Evolutionary conservation across 2,113 vertebrate species (phyloP), one percentile per base, ranked within the genome.

Genomic region (Galeopterus variegatus): DNA sequence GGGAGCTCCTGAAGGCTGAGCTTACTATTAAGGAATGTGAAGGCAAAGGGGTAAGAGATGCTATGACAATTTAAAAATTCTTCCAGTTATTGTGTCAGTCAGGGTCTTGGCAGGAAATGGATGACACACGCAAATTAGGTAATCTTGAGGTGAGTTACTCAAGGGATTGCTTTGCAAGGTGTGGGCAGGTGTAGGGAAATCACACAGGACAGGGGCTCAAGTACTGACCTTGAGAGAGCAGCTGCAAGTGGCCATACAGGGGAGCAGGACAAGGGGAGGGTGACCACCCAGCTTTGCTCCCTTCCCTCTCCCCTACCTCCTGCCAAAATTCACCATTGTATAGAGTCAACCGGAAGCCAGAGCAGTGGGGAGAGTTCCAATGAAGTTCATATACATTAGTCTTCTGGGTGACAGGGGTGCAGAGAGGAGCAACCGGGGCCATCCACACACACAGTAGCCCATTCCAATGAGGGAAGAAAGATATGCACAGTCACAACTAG

Each of bases 91-190:
- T 14, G 28, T 31, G 73, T 79, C 87, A 36, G 28, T 56, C 26
- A n/a, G 52, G 81, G 36, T 60, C 85, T 90, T 54, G 89, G 86
- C 94, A 89, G 93, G 94, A 93, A 91, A 10, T 28, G 28, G 65
- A 50, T 0, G 3, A 69, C 54, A 60, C 60, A 21, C 15, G 60
- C 92, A 48, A 14, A 76, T 95, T 4, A 80, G 86, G 82, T 87
- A 6, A 76, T n/a, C 73, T n/a, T 1, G 67, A 88, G 65, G 48
- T 0, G 4, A 93, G 64, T 70, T 69, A 76, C 72, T 33, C 45
- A 94, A 72, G 54, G 33, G 79, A 28, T 73, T 28, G 2, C n/a
- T 52, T 85, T 65, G 54, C 76, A 80, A 93, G 88, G 76, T 83
- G 23, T 21, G 58, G 41, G 41, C 41, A 41, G 41, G 41, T 41